Conservation (phyloP, 2,797 vertebrate species). For the Lithobates pipiens region DNA sequence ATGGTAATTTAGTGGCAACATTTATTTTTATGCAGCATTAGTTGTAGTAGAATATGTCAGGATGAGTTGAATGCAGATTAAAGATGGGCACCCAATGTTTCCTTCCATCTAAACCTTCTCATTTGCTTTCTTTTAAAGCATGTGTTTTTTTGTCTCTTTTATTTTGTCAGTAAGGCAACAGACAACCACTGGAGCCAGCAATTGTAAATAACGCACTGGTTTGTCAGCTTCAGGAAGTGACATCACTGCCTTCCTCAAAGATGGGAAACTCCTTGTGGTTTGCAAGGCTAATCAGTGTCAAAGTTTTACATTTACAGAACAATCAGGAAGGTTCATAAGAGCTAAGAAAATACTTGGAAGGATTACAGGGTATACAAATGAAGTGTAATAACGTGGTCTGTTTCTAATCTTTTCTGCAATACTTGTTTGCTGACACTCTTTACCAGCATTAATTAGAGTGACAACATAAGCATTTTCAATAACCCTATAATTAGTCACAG, state of each 20-base stretch:
- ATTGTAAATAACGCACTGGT: slow-evolving; percentile 45
- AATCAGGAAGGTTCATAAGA: slow-evolving; percentile 58
- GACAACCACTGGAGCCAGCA: slow-evolving; percentile 22
- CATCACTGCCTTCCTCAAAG: slow-evolving; percentile 72
- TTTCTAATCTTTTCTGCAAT: slow-evolving; percentile 27
- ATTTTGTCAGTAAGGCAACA: slow-evolving; percentile 18
- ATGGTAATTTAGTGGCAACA: no score
- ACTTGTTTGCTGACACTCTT: slow-evolving; percentile 16
- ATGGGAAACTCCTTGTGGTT: slow-evolving; percentile 80
- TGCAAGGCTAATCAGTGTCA: slow-evolving; percentile 70
- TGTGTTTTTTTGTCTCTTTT: not conserved
- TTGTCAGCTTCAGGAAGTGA: slow-evolving; percentile 83
- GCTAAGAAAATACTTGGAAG: not conserved
- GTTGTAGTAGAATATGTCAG: not conserved
- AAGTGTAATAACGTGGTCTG: not conserved
- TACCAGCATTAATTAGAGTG: slow-evolving; percentile 32
- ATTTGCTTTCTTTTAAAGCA: not conserved
- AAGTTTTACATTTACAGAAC: slow-evolving; percentile 8
- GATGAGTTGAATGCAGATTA: not conserved
- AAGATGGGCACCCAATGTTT: not conserved
- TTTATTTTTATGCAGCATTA: not conserved
- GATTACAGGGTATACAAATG: not conserved
- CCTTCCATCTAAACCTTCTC: not conserved
- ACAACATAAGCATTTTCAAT: slow-evolving; percentile 35
- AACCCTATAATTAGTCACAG: slow-evolving; percentile 31